Evolutionary conservation across 2,888 invertebrate species (phyloP).

Genomic region (Cabera pusaria): DNA sequence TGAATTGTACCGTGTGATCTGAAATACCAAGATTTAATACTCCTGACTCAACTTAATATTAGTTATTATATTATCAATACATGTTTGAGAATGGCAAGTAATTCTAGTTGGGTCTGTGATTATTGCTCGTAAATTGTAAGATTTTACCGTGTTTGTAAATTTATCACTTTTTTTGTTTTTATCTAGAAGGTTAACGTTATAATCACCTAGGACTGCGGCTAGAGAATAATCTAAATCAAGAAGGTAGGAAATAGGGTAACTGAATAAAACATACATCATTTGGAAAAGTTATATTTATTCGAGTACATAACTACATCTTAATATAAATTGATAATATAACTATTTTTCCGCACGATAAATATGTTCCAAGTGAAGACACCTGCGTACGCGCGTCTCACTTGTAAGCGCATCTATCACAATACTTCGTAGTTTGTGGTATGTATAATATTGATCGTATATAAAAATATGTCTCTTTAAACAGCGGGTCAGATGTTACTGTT

Average conservation of each 20-base stretch:
- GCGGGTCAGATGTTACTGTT: constrained; percentile 47
- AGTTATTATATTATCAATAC: too few species aligned
- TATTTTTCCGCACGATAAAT: constrained; percentile 80
- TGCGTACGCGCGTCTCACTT: constrained; percentile 53
- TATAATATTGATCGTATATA: constrained; percentile 56
- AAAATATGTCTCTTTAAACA: constrained; percentile 70
- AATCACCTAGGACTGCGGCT: too few species aligned
- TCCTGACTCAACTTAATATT: too few species aligned
- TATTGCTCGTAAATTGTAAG: too few species aligned
- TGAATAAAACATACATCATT: constrained; percentile 48
- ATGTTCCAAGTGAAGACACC: constrained; percentile 74
- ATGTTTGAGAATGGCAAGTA: too few species aligned
- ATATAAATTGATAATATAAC: constrained; percentile 80
- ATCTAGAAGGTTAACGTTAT: too few species aligned
- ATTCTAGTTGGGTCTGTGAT: too few species aligned
- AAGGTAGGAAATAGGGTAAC: constrained; percentile 9
- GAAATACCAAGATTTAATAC: too few species aligned
- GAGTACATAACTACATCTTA: constrained; percentile 84
- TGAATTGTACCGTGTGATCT: too few species aligned
- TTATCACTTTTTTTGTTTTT: too few species aligned
- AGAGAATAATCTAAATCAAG: too few species aligned
- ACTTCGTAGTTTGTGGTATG: constrained; percentile 62
- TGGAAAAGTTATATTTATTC: constrained; percentile 84
- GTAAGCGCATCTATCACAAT: constrained; percentile 75
- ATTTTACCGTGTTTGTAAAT: too few species aligned